Conservation (phyloP, 2,888 invertebrate genomes). For the Himalopsyche japonica region DNA sequence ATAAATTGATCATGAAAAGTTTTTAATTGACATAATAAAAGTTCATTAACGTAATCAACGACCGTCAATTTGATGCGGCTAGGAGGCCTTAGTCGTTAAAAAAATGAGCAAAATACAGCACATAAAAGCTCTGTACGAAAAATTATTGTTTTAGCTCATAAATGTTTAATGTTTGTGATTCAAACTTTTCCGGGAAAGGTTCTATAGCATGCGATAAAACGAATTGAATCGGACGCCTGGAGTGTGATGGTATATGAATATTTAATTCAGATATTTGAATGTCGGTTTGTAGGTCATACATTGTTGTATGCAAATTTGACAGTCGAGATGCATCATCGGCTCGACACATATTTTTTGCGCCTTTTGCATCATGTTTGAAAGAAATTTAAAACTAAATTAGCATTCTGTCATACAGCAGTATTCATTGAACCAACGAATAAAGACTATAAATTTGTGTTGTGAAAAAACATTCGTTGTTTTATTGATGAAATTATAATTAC, state of each 20-base stretch:
- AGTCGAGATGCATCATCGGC: constrained; percentile 6
- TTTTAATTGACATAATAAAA: too few species aligned
- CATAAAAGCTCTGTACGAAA: too few species aligned
- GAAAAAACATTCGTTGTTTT: too few species aligned
- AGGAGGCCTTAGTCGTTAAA: too few species aligned
- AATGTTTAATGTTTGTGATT: background rate
- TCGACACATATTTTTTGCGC: background rate
- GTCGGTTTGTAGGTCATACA: constrained; percentile 18
- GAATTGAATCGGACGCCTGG: constrained; percentile 26
- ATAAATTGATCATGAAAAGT: too few species aligned
- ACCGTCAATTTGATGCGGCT: too few species aligned
- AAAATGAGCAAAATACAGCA: too few species aligned
- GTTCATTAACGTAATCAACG: too few species aligned
- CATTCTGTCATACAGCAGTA: background rate
- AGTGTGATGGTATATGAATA: constrained; percentile 30
- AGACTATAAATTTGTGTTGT: background rate
- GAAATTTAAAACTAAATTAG: background rate
- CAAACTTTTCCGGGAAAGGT: background rate
- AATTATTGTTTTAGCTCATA: too few species aligned
- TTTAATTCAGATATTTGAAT: constrained; percentile 21
- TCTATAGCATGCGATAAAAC: constrained; percentile 14
- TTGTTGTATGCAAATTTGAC: constrained; percentile 10
- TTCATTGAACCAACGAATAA: background rate
- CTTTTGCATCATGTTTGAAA: background rate
- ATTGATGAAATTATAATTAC: too few species aligned